Percentiles rank a stretch among this genome's conserved stretches.
Conservation (phyloP, 2,113 vertebrate genomes). For the Sander lucioperca region DNA sequence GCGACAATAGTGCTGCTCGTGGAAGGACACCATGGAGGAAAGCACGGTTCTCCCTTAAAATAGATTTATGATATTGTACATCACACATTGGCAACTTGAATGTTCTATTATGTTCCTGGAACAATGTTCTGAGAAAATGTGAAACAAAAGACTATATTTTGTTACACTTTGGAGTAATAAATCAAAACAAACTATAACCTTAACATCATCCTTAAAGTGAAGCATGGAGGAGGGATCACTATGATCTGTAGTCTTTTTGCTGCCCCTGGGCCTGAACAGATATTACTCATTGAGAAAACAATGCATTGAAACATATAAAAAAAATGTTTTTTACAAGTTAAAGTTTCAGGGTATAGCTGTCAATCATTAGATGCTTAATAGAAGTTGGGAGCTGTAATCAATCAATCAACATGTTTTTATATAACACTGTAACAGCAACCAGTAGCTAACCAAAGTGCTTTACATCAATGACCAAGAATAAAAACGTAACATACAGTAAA, state of each 20-base stretch:
- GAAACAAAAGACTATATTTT: not conserved
- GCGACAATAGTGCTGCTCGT: not conserved
- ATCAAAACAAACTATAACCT: too few species aligned
- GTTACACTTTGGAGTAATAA: too few species aligned
- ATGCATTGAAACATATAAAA: not conserved
- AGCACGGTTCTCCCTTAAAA: not conserved
- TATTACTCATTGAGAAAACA: not conserved
- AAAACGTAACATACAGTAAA: too few species aligned
- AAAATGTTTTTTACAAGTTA: not conserved
- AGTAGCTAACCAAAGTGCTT: too few species aligned
- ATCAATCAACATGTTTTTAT: too few species aligned
- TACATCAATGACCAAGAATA: too few species aligned
- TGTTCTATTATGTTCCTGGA: not conserved
- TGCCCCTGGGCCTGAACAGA: too few species aligned
- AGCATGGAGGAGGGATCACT: not conserved
- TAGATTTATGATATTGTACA: not conserved
- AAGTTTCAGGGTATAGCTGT: not conserved
- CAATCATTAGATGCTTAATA: not conserved
- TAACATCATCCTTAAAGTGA: not conserved
- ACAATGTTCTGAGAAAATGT: not conserved
- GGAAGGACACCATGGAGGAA: not conserved
- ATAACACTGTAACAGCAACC: too few species aligned
- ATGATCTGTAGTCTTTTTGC: not conserved
- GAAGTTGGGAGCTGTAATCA: not conserved
- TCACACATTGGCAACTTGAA: not conserved